Base-by-base conservation (phyloP, 2,888 invertebrate species). In the Rugalucina vietnamica region DNA sequence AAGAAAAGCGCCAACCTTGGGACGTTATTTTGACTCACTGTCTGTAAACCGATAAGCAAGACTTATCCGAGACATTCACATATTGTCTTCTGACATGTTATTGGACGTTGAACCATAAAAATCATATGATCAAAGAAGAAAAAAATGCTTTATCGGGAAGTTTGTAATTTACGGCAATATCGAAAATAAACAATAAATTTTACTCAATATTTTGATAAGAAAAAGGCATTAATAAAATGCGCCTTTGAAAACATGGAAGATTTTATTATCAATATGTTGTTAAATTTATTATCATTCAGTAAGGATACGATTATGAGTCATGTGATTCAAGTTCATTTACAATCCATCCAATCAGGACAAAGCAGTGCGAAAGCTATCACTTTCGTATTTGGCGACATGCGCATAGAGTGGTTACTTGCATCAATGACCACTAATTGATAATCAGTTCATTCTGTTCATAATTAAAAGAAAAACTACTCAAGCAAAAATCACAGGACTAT, bases 351-450 rank as follows among this genome's bases (percentile, higher is more conserved):
- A 65, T 65, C 65, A 65, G 34, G 34, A 65, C 29, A 65, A 65
- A 65, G 65, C 32, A 34, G 65, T 34, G 65, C 21, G 34, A 65
- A 65, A 65, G 14, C 32, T 65, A 65, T 65, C 65, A 29, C 65
- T 65, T 65, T 65, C 65, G 24, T 34, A 18, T 65, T 65, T 65
- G 65, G 65, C 65, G 65, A 34, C 65, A 65, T 34, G 29, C 65
- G 34, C 32, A 65, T 65, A 24, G 14, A 65, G 65, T 65, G 65
- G 65, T 65, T 65, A 65, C 34, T 32, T 34, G 34, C 24, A 18
- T 65, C 34, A 34, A 34, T 34, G 65, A 65, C 65, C 34, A 34
- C 34, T 65, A 65, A 65, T 29, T 34, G 65, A 24, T 60, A n/a
- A 60, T 60, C 24, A n/a, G 24, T 27, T 27, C 5, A 65, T 65